Evolutionary conservation across 2,888 invertebrate genomes (phyloP), one percentile per base, ranked within the genome.

Genomic region (Serrognathus titanus): DNA sequence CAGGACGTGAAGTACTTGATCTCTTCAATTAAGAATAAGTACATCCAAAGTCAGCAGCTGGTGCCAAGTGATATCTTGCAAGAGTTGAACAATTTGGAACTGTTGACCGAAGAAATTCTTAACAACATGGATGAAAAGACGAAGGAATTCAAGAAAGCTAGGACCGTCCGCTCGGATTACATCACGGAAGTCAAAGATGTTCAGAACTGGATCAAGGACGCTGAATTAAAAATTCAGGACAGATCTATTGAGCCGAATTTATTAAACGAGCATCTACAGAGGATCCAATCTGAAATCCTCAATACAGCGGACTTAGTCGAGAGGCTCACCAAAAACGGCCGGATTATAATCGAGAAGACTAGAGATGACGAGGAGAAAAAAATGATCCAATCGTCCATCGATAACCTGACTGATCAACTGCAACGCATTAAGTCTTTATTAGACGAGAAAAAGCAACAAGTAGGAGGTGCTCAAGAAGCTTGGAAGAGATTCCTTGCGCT

Each of bases 121-220:
- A 87, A 87, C 68, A 85, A 85, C 49, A 90, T 94, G 90, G 94
- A 93, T 72, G 91, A 92, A 71, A 92, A 92, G 76, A 88, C 89
- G 71, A 84, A 90, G 74, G 92, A 93, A 75, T 89, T 90, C 79
- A 92, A 92, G 75, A 87, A 92, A 62, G 94, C 94, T 20, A 85
- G 88, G 69, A 90, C 91, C 11, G 83, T 90, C 56, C 85, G 93
- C 55, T 84, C 86, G 50, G 94, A 94, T 66, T 94, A 93, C 76
- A 78, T 87, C 47, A 79, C 81, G 24, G 92, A 91, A 70, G 88
- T 91, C 24, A 92, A 92, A 64, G 87, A 87, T 62, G 85, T 94
- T 20, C 90, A 90, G 72, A 82, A 82, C 55, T 95, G 95, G 94
- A 81, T 94, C 58, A 85, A 89, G 65, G 86, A 87, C 52, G 90